Evolutionary conservation across 1,140 invertebrate species (phyloP), one percentile per base, ranked within the genome.

Genomic region (Stegodyphus mimosarum): DNA sequence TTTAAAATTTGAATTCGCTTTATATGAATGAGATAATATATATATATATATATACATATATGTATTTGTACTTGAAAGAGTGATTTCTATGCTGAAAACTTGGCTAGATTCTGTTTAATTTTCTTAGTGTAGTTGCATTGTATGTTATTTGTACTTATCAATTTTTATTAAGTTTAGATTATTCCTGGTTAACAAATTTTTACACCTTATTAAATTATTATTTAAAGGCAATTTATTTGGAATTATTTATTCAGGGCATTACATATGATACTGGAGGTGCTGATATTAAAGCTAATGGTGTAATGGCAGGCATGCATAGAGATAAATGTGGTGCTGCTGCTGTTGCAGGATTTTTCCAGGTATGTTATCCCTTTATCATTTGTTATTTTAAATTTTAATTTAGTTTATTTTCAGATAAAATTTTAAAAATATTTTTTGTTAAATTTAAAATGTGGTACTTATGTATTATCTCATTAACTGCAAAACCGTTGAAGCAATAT

Each of bases 291-390:
- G 94, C 94, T 80, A 93, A 94, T 15, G 95, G 96, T 33, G 90
- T 92, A 17, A 99, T 99, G 97, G 93, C 94, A 64, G 96, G 97
- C 6, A 99, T 99, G 97, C 96, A 95, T 2, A 91, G 97, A n/a
- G 98, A 99, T 89, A 99, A 99, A 91, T 97, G 97, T 90, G 98
- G 98, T 1, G 95, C 97, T 33, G 97, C 98, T 10, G 95, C 96
- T 49, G 95, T 97, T 4, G 96, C 95, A 71, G 98, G 98, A 13
- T 98, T 99, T 88, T 94, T 99, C 91, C 94, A 97, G 92, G 94
- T 95, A 83, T 87, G 13, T 33, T 33, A 33, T 33, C 3, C 33
- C 33, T 33, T 33, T 33, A 3, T 33, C 33, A 33, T 33, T 33
- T 33, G 33, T 33, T 33, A 33, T 33, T 33, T 33, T n/a, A n/a